Evolutionary conservation across 2,888 invertebrate species (phyloP).

Genomic region (Tachina fera): DNA sequence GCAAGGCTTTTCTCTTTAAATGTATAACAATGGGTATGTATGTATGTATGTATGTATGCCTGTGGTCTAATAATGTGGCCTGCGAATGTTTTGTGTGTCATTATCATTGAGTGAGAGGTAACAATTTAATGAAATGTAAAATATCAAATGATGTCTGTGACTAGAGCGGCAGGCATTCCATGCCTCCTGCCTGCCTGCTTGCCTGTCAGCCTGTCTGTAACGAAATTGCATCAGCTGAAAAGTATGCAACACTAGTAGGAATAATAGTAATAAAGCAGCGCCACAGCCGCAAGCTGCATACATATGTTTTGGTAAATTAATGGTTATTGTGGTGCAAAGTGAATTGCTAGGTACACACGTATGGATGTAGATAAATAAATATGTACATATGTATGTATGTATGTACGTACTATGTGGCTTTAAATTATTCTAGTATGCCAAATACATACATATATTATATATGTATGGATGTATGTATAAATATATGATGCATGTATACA

Average conservation of each 20-base stretch:
- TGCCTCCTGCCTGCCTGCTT: not conserved
- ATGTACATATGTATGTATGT: too few relatives aligned
- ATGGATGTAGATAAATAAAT: too few relatives aligned
- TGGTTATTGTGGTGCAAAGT: conserved; percentile 66
- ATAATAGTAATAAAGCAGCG: conserved; percentile 43
- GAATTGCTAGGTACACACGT: conserved; percentile 9
- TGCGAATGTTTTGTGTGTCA: conserved; percentile 49
- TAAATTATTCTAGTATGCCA: not conserved
- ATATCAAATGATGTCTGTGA: conserved; percentile 57
- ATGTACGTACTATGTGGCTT: not conserved
- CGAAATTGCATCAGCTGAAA: conserved; percentile 38
- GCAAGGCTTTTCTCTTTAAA: not conserved
- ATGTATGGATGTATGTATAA: not conserved
- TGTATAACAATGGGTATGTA: not conserved
- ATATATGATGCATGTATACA: not conserved
- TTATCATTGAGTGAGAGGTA: conserved; percentile 67
- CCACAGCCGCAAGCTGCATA: conserved; percentile 53
- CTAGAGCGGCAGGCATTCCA: not conserved
- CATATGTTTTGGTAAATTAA: conserved; percentile 70
- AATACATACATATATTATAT: not conserved
- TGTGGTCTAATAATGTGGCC: conserved; percentile 65
- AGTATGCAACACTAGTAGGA: conserved; percentile 39
- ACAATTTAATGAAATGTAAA: conserved; percentile 70
- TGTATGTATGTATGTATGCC: conserved; percentile 41
- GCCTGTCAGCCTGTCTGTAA: not conserved